Percentiles rank a stretch among this genome's conserved stretches.
Evolutionary conservation across 1,140 invertebrate genomes (phyloP).

Genomic region (Pseudomyrmex sp.): DNA sequence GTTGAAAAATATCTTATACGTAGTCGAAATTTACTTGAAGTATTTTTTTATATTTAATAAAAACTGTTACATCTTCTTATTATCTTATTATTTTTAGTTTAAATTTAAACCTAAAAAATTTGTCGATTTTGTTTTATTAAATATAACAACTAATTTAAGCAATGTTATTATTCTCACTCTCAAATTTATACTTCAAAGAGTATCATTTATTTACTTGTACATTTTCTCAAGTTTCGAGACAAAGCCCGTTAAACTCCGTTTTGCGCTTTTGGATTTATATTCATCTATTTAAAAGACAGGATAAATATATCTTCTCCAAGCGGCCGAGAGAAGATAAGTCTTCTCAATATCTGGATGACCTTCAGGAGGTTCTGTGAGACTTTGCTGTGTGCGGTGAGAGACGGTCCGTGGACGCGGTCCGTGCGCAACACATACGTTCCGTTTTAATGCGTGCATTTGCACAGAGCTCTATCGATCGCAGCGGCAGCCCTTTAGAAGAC

Average conservation of each 20-base stretch:
- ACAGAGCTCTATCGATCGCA: constrained; percentile 44
- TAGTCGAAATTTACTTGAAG: too few species aligned
- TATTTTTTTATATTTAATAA: too few species aligned
- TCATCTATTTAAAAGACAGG: constrained; percentile 9
- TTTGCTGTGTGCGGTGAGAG: background rate
- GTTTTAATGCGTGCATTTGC: constrained; percentile 27
- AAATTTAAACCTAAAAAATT: too few species aligned
- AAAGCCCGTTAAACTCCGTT: background rate
- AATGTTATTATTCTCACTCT: too few species aligned
- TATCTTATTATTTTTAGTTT: too few species aligned
- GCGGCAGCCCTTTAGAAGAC: constrained; percentile 29
- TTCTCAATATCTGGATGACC: constrained; percentile 41
- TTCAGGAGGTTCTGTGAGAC: constrained; percentile 36
- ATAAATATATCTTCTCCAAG: background rate
- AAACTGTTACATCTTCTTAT: too few species aligned
- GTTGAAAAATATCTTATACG: too few species aligned
- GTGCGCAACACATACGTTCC: background rate
- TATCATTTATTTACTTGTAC: background rate
- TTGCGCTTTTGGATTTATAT: background rate
- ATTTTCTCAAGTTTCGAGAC: background rate
- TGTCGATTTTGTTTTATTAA: too few species aligned
- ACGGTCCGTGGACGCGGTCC: background rate
- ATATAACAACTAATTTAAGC: too few species aligned
- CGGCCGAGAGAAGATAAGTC: background rate
- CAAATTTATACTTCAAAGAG: background rate